A percentile compares a stretch with the other conserved stretches of the same genome.
Evolutionary conservation across 2,888 invertebrate species (phyloP).

Genomic region (Willowsia nigromaculata): DNA sequence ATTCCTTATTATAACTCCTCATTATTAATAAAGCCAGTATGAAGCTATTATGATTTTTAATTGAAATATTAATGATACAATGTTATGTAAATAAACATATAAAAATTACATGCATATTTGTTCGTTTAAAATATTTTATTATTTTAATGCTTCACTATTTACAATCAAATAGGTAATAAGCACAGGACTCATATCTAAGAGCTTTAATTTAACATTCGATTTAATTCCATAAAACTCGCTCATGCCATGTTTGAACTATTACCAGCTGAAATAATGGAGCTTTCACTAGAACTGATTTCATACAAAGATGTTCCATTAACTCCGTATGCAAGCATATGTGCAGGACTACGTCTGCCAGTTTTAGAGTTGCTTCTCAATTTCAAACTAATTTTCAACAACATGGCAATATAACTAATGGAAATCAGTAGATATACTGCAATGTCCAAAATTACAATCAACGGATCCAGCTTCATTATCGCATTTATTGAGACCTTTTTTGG

Average conservation of each 20-base stretch:
- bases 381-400: slow-evolving; percentile 53
- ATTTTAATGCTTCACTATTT: too few relatives aligned
- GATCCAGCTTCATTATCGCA: slow-evolving; percentile 55
- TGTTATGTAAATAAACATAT: too few relatives aligned
- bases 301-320: slow-evolving; percentile 2
- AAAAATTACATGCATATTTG: too few relatives aligned
- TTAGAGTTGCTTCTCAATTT: slow-evolving; percentile 46
- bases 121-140: too few relatives aligned
- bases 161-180: background rate
- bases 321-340: background rate
- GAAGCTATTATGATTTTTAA: too few relatives aligned
- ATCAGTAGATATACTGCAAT: slow-evolving; percentile 57
- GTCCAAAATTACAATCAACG: slow-evolving; percentile 46
- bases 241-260: background rate
- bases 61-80: too few relatives aligned
- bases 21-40: too few relatives aligned
- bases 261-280: slow-evolving; percentile 36
- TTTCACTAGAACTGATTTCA: slow-evolving; percentile 45
- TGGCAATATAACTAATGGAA: slow-evolving; percentile 56
- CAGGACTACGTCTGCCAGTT: background rate
- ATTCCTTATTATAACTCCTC: too few relatives aligned
- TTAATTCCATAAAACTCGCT: background rate
- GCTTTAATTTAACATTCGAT: background rate
- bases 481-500: slow-evolving; percentile 46
- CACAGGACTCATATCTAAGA: too few relatives aligned